Base-by-base conservation (phyloP, 2,113 vertebrate species). In the Candoia aspera region DNA sequence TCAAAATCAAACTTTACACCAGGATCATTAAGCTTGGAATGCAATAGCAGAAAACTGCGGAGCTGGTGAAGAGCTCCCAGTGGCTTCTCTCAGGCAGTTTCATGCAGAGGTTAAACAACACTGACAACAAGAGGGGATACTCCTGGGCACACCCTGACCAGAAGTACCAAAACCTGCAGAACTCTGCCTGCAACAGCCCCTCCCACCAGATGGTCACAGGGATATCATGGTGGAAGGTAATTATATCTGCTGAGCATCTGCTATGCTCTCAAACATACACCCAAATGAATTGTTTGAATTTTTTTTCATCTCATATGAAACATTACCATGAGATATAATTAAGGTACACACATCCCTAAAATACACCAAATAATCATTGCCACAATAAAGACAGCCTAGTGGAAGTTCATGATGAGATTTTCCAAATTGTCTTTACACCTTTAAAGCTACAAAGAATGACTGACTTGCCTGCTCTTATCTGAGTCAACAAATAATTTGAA, bases 301-400 rank as follows among this genome's bases (percentile, higher is more conserved):
- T 92, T 62, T 92, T 94, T 92, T 64, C 60, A 68, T 26, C 57
- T 93, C 57, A 93, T 53, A 46, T 87, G 11, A 79, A 90, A 89
- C 2, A 5, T 58, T 64, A 64, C 17, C 89, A 89, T 42, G 54
- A 60, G 17, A 79, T 26, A 26, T 15, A 87, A n/a, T 88, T 84
- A 57, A 60, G 21, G 64, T 92, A 17, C 15, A n/a, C 26, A 0
- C 90, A 1, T 13, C 10, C n/a, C 6, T 9, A 1, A 37, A n/a
- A 26, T 94, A 91, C 2, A 92, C 19, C 84, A 26, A 58, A 95
- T 9, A 89, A 92, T 64, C 57, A 58, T 29, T 84, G 91, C 15
- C 33, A 86, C 54, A 42, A 79, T 2, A 54, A 92, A 89, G 94
- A 2, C 11, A 29, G 90, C 64, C 8, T 87, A 88, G 55, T 83